Evolutionary conservation across 2,113 vertebrate species (phyloP).

Genomic region (Pteropus alecto): DNA sequence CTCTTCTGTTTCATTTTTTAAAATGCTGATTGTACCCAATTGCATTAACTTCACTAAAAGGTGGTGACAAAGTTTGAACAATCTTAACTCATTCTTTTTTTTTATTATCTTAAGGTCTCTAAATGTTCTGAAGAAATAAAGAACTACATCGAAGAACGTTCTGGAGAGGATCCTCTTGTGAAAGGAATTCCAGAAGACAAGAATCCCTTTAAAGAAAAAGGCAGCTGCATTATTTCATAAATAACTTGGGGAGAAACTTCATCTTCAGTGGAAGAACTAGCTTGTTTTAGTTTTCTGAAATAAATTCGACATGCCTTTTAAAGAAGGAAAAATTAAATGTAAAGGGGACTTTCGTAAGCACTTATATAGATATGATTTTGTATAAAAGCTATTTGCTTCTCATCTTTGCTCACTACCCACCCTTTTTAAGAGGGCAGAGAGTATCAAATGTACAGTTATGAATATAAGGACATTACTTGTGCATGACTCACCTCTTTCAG

Average conservation of each 20-base stretch:
- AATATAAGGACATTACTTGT: background rate
- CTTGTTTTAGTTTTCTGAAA: background rate
- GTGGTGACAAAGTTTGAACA: background rate
- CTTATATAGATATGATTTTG: background rate
- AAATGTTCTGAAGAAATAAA: constrained; percentile 98
- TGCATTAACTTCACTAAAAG: background rate
- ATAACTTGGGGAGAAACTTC: background rate
- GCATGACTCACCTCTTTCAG: constrained; percentile 39
- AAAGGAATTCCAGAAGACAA: constrained; percentile 97
- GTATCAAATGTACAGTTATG: background rate
- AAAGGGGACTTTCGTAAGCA: constrained; percentile 25
- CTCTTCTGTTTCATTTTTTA: background rate
- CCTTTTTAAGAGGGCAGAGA: background rate
- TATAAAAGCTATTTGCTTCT: background rate
- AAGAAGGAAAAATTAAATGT: background rate
- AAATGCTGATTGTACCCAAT: background rate
- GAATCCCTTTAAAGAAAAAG: constrained; percentile 99
- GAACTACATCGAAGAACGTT: constrained; percentile 93
- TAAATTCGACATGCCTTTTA: background rate
- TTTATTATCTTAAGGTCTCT: constrained; percentile 87
- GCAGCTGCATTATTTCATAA: constrained; percentile 94
- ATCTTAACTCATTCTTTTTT: background rate
- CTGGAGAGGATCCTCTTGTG: constrained; percentile 92
- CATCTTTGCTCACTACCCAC: background rate
- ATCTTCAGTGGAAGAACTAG: constrained; percentile 41